Evolutionary conservation across 1,140 invertebrate genomes (phyloP).

Genomic region (Anagrus nilaparvatae): DNA sequence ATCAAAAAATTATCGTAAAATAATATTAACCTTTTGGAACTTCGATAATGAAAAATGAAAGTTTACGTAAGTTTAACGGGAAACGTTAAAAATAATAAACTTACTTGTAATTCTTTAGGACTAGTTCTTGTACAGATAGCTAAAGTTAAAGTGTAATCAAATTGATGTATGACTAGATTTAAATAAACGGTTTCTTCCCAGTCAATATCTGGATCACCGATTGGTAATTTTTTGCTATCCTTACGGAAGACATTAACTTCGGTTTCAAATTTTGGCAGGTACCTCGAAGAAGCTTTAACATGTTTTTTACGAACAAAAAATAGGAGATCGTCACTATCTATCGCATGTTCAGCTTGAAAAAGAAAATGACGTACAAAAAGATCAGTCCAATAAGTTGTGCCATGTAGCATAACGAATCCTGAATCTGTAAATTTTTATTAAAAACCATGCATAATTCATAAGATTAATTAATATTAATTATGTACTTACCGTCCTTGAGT

Average conservation of each 20-base stretch:
- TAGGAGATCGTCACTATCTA: constrained; percentile 87
- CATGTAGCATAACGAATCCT: constrained; percentile 81
- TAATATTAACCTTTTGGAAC: no score
- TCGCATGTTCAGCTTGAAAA: constrained; percentile 73
- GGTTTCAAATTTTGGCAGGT: constrained; percentile 84
- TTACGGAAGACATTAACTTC: constrained; percentile 93
- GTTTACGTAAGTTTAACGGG: constrained; percentile 1
- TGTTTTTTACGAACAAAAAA: constrained; percentile 93
- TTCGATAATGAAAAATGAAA: constrained; percentile 1
- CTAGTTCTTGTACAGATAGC: constrained; percentile 96
- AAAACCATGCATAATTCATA: no score
- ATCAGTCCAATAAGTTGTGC: constrained; percentile 92
- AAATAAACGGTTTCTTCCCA: constrained; percentile 99
- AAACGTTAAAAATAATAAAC: no score
- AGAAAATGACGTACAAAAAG: constrained; percentile 91
- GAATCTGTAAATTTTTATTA: constrained; percentile 59
- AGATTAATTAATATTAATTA: constrained; percentile 2
- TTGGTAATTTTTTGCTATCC: constrained; percentile 91
- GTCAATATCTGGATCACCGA: constrained; percentile 89
- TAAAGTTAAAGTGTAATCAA: constrained; percentile 93
- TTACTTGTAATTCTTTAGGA: constrained; percentile 88
- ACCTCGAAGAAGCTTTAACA: constrained; percentile 72
- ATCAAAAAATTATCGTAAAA: no score
- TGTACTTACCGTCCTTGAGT: constrained; percentile 65
- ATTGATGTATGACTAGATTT: constrained; percentile 96